Evolutionary conservation across 2,888 invertebrate genomes (phyloP), one percentile per base, ranked within the genome.

Genomic region (Brassicogethes aeneus): DNA sequence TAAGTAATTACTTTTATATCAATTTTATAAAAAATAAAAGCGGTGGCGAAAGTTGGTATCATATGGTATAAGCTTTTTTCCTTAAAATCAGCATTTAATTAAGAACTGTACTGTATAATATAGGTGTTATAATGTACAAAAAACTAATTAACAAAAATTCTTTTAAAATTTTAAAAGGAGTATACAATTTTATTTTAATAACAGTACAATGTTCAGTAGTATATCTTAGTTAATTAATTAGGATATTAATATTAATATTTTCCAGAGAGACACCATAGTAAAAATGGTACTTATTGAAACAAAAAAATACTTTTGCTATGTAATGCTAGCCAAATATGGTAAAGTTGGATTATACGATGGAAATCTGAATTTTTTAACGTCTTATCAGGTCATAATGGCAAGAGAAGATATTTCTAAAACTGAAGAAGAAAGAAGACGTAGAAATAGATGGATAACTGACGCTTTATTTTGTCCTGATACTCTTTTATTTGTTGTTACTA

Each of bases 401-500:
- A 62, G 74, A 39, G 71, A 70, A 14, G 76, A 76, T 17, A 52
- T 71, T 2, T 63, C 56, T 2, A 61, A 70, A 8, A 69, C 59
- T 33, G 62, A 61, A 37, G 59, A 62, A 45, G 59, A 61, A 35
- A 36, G 62, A 50, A 45, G 62, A 57, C 47, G 59, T 50, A 40
- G 57, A 55, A 54, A 60, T 72, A 67, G 75, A 1, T 80, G 80
- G 80, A 69, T 81, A 2, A 80, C 79, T 0, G 80, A 80, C 49
- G 78, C 74, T 0, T 56, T 78, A 2, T 79, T 76, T 57, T 62
- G 68, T 13, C 61, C 73, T 64, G 79, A 80, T 48, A 71, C 73
- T 2, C 69, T 73, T 39, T 70, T 71, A 53, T 61, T 80, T 34
- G 54, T 76, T 16, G 59, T 77, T 33, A 68, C 75, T 0, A 74